Evolutionary conservation across 2,113 vertebrate genomes (phyloP).

Genomic region (Dermatemys mawii): DNA sequence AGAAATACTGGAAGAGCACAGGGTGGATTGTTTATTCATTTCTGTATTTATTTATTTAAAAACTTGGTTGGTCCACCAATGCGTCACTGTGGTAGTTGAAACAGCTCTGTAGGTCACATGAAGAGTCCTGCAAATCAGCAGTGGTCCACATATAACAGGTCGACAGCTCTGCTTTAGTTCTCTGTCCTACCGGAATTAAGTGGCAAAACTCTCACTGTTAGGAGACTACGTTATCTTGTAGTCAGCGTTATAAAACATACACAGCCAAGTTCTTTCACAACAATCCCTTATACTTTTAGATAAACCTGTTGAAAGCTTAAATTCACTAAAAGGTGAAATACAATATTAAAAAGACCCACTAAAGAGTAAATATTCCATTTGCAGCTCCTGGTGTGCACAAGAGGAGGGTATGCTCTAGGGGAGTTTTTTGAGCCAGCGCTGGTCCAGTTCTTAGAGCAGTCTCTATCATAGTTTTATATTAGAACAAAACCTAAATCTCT

Average conservation of each 20-base stretch:
- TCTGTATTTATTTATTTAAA: neutral
- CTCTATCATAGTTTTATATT: neutral
- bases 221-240: neutral
- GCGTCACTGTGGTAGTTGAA: neutral
- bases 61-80: neutral
- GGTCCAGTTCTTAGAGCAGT: neutral
- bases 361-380: neutral
- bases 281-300: neutral
- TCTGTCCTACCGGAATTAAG: neutral
- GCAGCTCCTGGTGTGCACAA: neutral
- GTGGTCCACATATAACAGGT: neutral
- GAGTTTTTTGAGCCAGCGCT: neutral
- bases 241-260: neutral
- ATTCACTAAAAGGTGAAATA: neutral
- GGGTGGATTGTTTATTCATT: neutral
- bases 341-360: neutral
- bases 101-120: neutral
- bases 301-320: neutral
- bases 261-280: neutral
- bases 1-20: neutral
- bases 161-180: neutral
- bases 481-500: neutral
- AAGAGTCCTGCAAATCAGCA: neutral
- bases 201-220: neutral
- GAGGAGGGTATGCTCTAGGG: neutral